These are phyloP conservation scores for Dicaeum eximium DNA, from an alignment of 2,113 vertebrate species.

Conservation along the genomic window DNA sequence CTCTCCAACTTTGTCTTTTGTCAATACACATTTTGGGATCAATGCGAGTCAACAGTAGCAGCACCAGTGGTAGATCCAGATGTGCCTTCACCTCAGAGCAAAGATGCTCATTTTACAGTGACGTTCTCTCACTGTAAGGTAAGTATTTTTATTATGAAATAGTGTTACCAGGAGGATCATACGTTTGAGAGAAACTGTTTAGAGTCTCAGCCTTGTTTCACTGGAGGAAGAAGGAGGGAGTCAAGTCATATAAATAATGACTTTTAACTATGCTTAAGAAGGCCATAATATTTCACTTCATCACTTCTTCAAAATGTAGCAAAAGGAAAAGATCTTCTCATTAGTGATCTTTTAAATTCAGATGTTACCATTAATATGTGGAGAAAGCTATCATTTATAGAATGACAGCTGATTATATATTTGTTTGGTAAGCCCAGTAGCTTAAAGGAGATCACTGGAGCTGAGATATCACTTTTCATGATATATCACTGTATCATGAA, in stretches of 20 bases:
- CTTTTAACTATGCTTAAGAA: neutral
- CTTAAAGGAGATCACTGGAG: neutral
- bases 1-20: slow-evolving; percentile 99
- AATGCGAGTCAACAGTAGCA: slow-evolving; percentile 85
- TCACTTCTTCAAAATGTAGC: neutral
- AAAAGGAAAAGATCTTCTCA: neutral
- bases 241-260: neutral
- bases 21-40: slow-evolving; percentile 97
- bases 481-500: too few relatives aligned
- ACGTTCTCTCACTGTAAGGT: slow-evolving; percentile 93
- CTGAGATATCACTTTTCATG: neutral
- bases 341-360: neutral
- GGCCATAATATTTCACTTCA: neutral
- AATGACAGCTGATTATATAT: neutral
- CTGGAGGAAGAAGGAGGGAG: neutral
- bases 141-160: neutral
- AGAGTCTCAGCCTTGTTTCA: neutral
- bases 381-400: neutral
- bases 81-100: slow-evolving; percentile 79
- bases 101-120: slow-evolving; percentile 88
- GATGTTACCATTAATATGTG: neutral
- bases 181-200: neutral
- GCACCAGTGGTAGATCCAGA: slow-evolving; percentile 95
- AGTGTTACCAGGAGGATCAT: neutral
- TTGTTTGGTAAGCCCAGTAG: neutral